These are phyloP conservation scores for Colletes gigas DNA, from an alignment of 1,140 invertebrate genomes.

Conservation along the genomic window DNA sequence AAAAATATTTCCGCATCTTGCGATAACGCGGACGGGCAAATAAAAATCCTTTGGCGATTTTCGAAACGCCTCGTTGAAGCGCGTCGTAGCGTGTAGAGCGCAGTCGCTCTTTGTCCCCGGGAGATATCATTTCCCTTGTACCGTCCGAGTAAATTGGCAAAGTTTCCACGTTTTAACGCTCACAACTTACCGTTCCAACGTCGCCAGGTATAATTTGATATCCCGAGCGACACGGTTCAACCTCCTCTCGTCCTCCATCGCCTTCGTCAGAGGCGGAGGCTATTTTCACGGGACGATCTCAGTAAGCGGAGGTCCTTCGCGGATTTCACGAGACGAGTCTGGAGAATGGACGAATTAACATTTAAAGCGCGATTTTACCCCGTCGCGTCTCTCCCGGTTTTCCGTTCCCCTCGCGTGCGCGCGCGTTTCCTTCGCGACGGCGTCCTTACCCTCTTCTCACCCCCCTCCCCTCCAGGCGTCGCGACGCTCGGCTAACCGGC, in stretches of 20 bases:
- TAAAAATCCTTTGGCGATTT: neutral
- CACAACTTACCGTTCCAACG: conserved; percentile 46
- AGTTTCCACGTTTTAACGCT: conserved; percentile 60
- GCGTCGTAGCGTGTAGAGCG: neutral
- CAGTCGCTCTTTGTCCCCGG: neutral
- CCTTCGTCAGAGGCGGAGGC: conserved; percentile 1
- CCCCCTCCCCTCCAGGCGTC: conserved; percentile 3
- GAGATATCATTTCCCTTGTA: conserved; percentile 48
- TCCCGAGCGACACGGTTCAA: conserved; percentile 47
- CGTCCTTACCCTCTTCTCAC: neutral
- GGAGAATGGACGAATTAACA: conserved; percentile 72
- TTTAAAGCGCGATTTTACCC: conserved; percentile 70
- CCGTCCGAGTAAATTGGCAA: conserved; percentile 58
- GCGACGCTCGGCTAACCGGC: conserved; percentile 4
- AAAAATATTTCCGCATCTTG: neutral
- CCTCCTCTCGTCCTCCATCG: neutral
- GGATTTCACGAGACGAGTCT: conserved; percentile 35
- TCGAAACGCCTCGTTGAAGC: too few relatives aligned
- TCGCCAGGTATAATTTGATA: conserved; percentile 59
- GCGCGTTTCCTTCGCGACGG: neutral
- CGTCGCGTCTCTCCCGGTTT: neutral
- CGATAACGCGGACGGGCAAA: neutral
- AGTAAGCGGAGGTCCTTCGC: conserved; percentile 35
- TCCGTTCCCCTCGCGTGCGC: neutral
- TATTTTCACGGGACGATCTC: conserved; percentile 37